Evolutionary conservation across 1,140 invertebrate species (phyloP).

Genomic region (Penaeus japonicus): DNA sequence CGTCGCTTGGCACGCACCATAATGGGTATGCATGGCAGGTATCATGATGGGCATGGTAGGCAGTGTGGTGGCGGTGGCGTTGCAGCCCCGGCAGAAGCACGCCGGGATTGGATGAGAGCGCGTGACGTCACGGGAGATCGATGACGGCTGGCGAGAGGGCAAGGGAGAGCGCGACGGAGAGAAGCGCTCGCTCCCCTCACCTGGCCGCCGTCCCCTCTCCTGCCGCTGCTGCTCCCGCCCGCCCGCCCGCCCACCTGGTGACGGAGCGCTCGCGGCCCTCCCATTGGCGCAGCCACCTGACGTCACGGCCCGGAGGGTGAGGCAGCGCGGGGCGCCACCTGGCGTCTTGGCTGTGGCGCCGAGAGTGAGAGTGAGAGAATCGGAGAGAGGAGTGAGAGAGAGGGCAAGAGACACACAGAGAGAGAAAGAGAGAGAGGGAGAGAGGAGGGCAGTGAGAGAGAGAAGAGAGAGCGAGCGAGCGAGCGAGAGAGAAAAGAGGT

Average conservation of each 20-base stretch:
- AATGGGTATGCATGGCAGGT: background rate
- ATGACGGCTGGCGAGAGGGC: background rate
- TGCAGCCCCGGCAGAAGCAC: background rate
- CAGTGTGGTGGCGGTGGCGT: background rate
- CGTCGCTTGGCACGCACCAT: background rate
- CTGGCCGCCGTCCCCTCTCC: background rate
- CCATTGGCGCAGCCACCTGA: background rate
- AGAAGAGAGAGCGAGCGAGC: no score
- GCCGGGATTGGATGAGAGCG: background rate
- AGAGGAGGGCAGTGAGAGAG: no score
- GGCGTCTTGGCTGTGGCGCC: conserved; percentile 14
- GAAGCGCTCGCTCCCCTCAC: background rate
- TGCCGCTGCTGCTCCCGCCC: background rate
- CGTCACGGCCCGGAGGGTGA: conserved; percentile 15
- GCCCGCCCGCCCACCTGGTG: conserved; percentile 13
- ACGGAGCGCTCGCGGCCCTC: background rate
- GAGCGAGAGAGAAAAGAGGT: no score
- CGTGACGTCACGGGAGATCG: conserved; percentile 21
- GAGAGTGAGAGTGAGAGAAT: background rate
- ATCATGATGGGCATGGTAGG: background rate
- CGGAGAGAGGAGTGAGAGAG: no score
- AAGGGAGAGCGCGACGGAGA: background rate
- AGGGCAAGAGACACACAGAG: no score
- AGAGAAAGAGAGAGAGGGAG: no score
- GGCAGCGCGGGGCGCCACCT: background rate